Conservation (phyloP, 2,888 invertebrate genomes). For the Acleris sparsana region DNA sequence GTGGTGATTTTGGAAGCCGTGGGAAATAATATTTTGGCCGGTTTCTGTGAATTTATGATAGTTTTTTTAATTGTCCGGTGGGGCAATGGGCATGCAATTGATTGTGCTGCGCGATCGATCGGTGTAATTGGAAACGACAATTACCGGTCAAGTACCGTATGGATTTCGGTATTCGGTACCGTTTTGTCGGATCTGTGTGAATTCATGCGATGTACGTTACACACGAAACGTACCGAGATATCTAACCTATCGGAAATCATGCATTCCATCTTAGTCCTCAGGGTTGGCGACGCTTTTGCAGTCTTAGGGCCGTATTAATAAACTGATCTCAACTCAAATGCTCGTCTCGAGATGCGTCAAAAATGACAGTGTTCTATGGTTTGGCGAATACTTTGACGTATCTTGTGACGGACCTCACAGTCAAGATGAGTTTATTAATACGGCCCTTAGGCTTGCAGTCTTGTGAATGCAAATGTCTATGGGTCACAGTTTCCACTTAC, state of each 20-base stretch:
- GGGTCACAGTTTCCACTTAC: no score
- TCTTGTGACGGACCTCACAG: no score
- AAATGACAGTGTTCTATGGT: no score
- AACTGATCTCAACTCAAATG: no score
- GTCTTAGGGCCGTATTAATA: no score
- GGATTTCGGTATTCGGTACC: slow-evolving; percentile 32
- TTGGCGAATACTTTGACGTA: no score
- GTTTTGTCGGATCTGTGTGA: slow-evolving; percentile 28
- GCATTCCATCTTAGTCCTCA: no score
- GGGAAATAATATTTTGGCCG: slow-evolving; percentile 63
- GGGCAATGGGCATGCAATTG: slow-evolving; percentile 54
- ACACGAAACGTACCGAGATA: slow-evolving; percentile 13
- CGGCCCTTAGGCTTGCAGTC: no score
- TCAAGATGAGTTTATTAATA: no score
- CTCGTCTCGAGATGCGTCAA: no score
- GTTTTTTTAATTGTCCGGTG: slow-evolving; percentile 63
- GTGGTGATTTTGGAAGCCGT: slow-evolving; percentile 53
- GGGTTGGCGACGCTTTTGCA: no score
- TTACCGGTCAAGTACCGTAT: slow-evolving; percentile 45
- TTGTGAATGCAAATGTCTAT: no score
- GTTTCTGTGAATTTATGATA: slow-evolving; percentile 52
- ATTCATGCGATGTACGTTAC: slow-evolving; percentile 24
- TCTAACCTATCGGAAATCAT: slow-evolving; percentile 13
- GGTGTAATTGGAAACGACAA: slow-evolving; percentile 55
- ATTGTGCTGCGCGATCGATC: slow-evolving; percentile 58